Evolutionary conservation across 2,888 invertebrate species (phyloP).

Genomic region (Tachina grossa): DNA sequence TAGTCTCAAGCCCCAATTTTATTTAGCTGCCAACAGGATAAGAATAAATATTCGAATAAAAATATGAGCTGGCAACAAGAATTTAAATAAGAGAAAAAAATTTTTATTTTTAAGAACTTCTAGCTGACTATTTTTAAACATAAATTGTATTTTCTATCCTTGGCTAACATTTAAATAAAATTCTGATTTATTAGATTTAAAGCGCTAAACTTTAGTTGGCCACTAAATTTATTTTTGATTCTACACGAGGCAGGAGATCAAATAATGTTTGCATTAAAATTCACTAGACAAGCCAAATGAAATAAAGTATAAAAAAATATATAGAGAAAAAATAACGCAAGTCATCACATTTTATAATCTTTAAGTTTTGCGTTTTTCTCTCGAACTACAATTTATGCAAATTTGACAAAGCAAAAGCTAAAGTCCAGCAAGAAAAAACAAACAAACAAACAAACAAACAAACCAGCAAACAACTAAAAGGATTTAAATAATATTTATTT

Average conservation of each 20-base stretch:
- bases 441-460: background rate
- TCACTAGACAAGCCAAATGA: conserved; percentile 29
- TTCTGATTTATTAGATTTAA: conserved; percentile 16
- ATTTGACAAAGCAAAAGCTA: conserved; percentile 64
- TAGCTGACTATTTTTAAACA: too few relatives aligned
- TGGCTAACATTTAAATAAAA: background rate
- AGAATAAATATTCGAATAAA: too few relatives aligned
- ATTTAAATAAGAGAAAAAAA: background rate
- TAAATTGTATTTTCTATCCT: background rate
- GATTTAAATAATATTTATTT: conserved; percentile 65
- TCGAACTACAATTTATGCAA: conserved; percentile 67
- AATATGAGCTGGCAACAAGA: background rate
- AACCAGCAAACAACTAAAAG: conserved; percentile 44
- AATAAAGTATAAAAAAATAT: conserved; percentile 34
- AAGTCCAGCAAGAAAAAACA: conserved; percentile 42
- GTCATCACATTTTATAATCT: conserved; percentile 67
- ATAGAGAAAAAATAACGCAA: conserved; percentile 33
- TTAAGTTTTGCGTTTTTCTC: conserved; percentile 16
- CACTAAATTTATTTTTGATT: conserved; percentile 54
- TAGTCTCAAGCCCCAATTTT: too few relatives aligned
- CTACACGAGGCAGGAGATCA: conserved; percentile 47
- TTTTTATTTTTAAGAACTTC: too few relatives aligned
- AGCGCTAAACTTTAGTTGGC: background rate
- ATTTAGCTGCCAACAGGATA: too few relatives aligned
- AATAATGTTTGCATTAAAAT: conserved; percentile 58